Conservation (phyloP, 2,113 vertebrate genomes). For the Cathartes aura region DNA sequence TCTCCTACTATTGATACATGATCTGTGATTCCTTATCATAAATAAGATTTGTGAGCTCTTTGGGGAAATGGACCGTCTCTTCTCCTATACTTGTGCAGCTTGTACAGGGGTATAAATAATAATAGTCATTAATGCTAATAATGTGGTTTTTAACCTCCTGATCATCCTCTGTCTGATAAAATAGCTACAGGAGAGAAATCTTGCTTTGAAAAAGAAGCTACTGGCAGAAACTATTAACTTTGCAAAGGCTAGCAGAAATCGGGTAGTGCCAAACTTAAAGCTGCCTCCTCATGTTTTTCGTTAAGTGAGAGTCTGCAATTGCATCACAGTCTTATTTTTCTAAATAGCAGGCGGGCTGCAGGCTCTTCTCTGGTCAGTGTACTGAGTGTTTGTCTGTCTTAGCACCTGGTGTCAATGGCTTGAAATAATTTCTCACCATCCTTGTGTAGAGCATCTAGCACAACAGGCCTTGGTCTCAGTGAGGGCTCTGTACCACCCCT, state of each 20-base stretch:
- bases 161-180: conserved; percentile 10
- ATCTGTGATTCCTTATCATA: conserved; percentile 10
- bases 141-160: conserved; percentile 46
- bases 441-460: not conserved
- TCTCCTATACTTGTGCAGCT: not conserved
- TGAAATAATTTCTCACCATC: not conserved
- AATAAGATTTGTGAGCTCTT: conserved; percentile 27
- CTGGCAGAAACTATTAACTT: not conserved
- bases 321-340: not conserved
- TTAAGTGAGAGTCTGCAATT: not conserved
- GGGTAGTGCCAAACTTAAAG: not conserved
- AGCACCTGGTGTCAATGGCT: not conserved
- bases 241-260: not conserved
- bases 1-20: not conserved
- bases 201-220: not conserved
- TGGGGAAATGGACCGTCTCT: conserved; percentile 14
- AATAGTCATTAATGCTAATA: conserved; percentile 59
- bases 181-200: not conserved
- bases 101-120: conserved; percentile 40
- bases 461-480: not conserved
- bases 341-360: not conserved
- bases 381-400: not conserved
- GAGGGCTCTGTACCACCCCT: not conserved
- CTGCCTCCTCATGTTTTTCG: not conserved
- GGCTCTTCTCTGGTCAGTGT: not conserved